Base-by-base conservation (phyloP, 2,113 vertebrate genomes). In the Dipodomys ordii region DNA sequence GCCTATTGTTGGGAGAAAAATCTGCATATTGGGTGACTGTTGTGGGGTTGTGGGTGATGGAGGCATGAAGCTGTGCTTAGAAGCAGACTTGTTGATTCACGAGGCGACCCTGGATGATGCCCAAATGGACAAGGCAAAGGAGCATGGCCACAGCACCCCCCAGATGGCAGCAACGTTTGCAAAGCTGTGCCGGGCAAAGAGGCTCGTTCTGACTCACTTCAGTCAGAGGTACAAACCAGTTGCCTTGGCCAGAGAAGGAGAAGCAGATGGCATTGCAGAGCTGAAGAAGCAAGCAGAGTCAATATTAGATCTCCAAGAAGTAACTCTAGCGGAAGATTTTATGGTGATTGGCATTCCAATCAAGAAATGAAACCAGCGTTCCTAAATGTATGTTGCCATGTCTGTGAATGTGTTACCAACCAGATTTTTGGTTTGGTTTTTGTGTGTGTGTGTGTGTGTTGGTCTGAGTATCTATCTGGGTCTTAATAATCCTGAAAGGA, bases 1-100 rank as follows among this genome's bases (percentile, higher is more conserved):
- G 2, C 96, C 98, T 1, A 13, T 99, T 3, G 98, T 98, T 1
- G 99, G 99, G 49, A 98, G 99, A 78, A 99, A 99, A 96, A 91
- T 99, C 22, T 99, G 99, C 83, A 98, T 99, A 85, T 97, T 99
- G 35, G 99, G 99, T 4, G 99, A 99, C 97, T 99, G 99, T 76
- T 99, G 98, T 4, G 98, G 98, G 0, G 79, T 97, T 22, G 96
- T 99, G 2, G 99, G 99, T 5, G 97, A 98, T 0, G 98, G 82
- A 0, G 96, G 96, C 0, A 22, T 93, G 71, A 97, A 73, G 69
- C 93, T 99, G 79, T 99, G 99, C 97, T 86, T 23, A 0, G 97
- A 97, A 32, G 99, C 99, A 0, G 99, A 99, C 94, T 18, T 99
- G 4, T 95, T 99, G 97, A 97, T 99, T n/a, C 99, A 99, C 0